These are phyloP conservation scores for Jacana jacana DNA, from an alignment of 2,113 vertebrate genomes.

Conservation along the genomic window DNA sequence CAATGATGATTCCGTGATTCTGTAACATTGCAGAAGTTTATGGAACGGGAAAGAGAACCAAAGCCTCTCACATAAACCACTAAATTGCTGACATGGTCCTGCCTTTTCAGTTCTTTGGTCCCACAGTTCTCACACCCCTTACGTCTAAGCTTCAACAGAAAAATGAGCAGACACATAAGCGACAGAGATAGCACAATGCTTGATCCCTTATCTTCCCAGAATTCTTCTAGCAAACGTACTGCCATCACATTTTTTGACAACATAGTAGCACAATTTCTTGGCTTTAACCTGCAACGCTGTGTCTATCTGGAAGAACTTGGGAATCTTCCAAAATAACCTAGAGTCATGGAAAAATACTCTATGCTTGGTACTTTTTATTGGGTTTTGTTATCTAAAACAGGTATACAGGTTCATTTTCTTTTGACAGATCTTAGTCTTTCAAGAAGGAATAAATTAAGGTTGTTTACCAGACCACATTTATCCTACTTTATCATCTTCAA, in stretches of 20 bases:
- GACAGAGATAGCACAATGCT: background rate
- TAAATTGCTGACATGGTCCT: background rate
- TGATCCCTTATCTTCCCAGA: background rate
- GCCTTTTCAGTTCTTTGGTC: background rate
- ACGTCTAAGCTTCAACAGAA: background rate
- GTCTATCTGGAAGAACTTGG: background rate
- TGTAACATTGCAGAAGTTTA: background rate
- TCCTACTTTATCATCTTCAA: background rate
- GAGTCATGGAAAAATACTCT: background rate
- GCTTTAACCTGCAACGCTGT: background rate
- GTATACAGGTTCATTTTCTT: background rate
- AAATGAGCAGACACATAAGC: background rate
- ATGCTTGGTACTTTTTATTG: background rate
- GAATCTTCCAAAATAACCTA: background rate
- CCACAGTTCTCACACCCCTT: background rate
- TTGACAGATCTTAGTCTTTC: background rate
- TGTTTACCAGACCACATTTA: background rate
- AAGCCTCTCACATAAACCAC: background rate
- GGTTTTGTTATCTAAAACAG: background rate
- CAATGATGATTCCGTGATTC: too few species aligned
- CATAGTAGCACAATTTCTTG: background rate
- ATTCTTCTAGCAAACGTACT: background rate
- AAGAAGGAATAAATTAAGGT: background rate
- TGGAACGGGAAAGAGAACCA: background rate
- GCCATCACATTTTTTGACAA: background rate